phyloP scores from a whole-genome alignment of 2,888 invertebrate genomes.

The Eulithis prunata region DNA sequence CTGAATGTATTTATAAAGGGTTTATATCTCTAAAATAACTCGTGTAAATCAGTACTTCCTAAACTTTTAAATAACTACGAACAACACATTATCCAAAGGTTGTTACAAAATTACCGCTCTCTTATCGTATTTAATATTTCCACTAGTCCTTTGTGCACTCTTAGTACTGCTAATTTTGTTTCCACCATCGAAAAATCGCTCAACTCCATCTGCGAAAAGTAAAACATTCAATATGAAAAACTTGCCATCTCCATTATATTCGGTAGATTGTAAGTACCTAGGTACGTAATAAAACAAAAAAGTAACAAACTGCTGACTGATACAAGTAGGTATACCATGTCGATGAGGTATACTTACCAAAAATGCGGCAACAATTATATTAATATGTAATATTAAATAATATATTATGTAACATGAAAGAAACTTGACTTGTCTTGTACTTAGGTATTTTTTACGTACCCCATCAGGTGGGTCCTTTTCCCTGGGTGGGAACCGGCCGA shows the following conservation, averaged over 20 bases:
- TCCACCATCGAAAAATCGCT: constrained; percentile 88
- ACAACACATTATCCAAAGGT: constrained; percentile 7
- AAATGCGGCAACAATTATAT: too few relatives aligned
- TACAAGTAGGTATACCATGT: too few relatives aligned
- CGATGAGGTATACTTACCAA: too few relatives aligned
- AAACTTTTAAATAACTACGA: constrained; percentile 15
- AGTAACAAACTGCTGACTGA: too few relatives aligned
- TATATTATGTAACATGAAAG: too few relatives aligned
- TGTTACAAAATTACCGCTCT: constrained; percentile 58
- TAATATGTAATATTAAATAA: too few relatives aligned
- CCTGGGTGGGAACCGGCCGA: constrained; percentile 83
- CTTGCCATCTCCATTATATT: too few relatives aligned
- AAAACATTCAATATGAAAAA: neutral
- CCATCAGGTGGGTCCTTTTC: constrained; percentile 89
- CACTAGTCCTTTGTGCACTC: constrained; percentile 73
- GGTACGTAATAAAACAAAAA: neutral
- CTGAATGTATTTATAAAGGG: neutral
- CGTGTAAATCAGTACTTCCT: constrained; percentile 23
- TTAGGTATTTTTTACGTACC: constrained; percentile 58
- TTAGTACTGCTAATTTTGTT: constrained; percentile 80
- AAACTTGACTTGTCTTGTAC: too few relatives aligned
- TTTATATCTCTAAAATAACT: constrained; percentile 21
- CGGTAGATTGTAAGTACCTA: too few relatives aligned
- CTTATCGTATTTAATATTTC: constrained; percentile 79
- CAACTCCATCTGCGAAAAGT: constrained; percentile 84